These are phyloP conservation scores for Phalacrocorax carbo DNA, from an alignment of 2,113 vertebrate genomes.

Conservation along the genomic window DNA sequence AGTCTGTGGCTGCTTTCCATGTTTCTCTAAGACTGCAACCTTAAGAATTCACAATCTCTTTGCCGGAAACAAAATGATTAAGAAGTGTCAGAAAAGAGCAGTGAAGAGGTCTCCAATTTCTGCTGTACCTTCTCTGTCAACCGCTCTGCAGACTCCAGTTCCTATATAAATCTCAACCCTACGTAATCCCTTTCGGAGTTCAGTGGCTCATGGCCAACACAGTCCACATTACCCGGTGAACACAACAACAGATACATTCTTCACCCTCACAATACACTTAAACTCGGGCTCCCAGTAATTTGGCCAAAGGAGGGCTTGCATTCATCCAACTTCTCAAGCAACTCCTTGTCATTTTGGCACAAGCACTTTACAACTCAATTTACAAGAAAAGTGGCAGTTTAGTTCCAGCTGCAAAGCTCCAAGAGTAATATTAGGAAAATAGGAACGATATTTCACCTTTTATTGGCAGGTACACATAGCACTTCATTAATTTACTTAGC, in stretches of 20 bases:
- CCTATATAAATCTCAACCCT: conserved; percentile 24
- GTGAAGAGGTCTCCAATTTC: conserved; percentile 38
- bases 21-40: background rate
- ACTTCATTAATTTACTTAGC: conserved; percentile 62
- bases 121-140: conserved; percentile 23
- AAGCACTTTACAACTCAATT: conserved; percentile 59
- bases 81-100: conserved; percentile 9
- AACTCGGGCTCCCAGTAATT: conserved; percentile 21
- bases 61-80: conserved; percentile 13
- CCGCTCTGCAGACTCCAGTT: background rate
- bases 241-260: conserved; percentile 38
- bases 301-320: conserved; percentile 47
- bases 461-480: conserved; percentile 34
- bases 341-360: conserved; percentile 57
- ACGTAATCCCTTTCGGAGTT: background rate
- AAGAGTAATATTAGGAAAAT: conserved; percentile 58
- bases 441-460: conserved; percentile 23
- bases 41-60: background rate
- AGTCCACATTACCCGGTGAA: background rate
- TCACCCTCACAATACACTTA: conserved; percentile 31
- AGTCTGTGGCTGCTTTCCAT: background rate
- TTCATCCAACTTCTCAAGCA: conserved; percentile 49
- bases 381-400: conserved; percentile 38
- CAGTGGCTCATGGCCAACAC: conserved; percentile 4
- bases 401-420: conserved; percentile 47